Conservation (phyloP, 2,888 invertebrate species). For the Hanleya hanleyi region DNA sequence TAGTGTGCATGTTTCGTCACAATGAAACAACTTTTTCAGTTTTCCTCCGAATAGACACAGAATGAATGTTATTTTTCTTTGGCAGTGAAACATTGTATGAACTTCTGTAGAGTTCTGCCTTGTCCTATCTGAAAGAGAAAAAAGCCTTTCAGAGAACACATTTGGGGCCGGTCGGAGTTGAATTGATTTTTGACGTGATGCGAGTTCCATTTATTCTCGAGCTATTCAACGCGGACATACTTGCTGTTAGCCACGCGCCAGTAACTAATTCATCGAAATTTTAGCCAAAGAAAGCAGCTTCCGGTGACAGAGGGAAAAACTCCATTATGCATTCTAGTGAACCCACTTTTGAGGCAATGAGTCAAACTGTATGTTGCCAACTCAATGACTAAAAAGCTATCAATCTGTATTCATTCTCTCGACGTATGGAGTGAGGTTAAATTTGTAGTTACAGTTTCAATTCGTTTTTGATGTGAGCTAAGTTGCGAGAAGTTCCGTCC, state of each 20-base stretch:
- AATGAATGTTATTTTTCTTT: too few relatives aligned
- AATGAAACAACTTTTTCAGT: too few relatives aligned
- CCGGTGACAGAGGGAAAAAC: not conserved
- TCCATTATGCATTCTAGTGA: not conserved
- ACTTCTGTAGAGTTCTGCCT: too few relatives aligned
- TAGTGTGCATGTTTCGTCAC: too few relatives aligned
- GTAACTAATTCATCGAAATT: conserved; percentile 10
- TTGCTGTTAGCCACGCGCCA: not conserved
- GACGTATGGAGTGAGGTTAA: not conserved
- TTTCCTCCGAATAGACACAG: too few relatives aligned
- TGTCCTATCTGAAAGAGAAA: too few relatives aligned
- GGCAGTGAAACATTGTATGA: too few relatives aligned
- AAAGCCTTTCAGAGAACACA: too few relatives aligned
- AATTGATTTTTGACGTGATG: conserved; percentile 5
- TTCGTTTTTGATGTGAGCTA: not conserved
- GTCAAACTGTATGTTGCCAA: not conserved
- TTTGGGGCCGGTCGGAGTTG: too few relatives aligned
- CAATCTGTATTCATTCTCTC: not conserved
- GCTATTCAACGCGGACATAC: not conserved
- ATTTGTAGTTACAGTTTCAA: not conserved
- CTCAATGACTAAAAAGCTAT: not conserved
- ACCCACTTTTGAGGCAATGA: not conserved
- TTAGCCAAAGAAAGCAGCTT: conserved; percentile 6
- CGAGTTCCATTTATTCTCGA: not conserved
- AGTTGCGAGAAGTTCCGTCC: not conserved